Conservation (phyloP, 1,140 invertebrate species). For the Magallana ariakensis region DNA sequence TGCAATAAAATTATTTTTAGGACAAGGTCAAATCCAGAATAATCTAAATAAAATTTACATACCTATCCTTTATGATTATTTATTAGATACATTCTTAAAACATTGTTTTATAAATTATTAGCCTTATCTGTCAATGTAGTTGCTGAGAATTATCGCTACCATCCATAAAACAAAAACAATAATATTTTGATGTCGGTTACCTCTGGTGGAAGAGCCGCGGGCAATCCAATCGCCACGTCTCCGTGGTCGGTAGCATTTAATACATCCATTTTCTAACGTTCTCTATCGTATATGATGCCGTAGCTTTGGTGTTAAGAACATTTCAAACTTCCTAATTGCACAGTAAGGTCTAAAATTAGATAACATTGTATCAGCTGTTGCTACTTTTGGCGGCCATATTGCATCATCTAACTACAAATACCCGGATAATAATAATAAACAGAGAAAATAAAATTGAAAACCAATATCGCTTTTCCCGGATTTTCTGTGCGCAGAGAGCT, state of each 20-base stretch:
- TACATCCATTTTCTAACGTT: constrained; percentile 79
- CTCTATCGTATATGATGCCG: constrained; percentile 38
- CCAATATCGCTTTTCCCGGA: background rate
- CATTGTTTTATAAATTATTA: no score
- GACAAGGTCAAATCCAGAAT: no score
- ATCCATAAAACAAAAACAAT: background rate
- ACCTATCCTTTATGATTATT: no score
- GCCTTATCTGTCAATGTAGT: no score
- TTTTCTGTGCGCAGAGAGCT: background rate
- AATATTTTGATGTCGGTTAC: constrained; percentile 55
- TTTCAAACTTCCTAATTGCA: constrained; percentile 16
- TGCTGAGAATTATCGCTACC: no score
- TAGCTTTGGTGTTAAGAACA: constrained; percentile 35
- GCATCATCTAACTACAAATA: constrained; percentile 53
- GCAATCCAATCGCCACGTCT: constrained; percentile 67
- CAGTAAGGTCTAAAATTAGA: constrained; percentile 37
- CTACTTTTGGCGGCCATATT: constrained; percentile 64
- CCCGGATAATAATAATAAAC: constrained; percentile 40
- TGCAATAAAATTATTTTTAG: no score
- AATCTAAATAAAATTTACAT: no score
- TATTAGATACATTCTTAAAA: no score
- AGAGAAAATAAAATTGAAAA: constrained; percentile 3
- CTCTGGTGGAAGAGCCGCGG: constrained; percentile 83
- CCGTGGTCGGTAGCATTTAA: constrained; percentile 89
- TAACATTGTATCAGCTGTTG: constrained; percentile 48